phyloP scores from a whole-genome alignment of 2,797 vertebrate genomes.

The Melanotaenia trifasciata region DNA sequence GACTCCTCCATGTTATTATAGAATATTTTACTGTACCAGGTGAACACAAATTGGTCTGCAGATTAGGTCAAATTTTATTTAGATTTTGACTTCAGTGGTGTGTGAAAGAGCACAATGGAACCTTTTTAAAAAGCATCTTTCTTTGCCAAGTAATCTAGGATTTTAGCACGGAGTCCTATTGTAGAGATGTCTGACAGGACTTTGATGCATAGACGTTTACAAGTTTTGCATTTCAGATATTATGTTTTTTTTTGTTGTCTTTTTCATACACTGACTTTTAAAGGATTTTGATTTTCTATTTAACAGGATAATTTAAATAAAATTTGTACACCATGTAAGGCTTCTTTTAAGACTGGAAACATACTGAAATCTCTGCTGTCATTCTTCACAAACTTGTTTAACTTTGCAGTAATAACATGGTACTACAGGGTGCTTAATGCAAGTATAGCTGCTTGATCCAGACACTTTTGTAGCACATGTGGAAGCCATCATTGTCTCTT shows the following conservation, averaged over 20 bases:
- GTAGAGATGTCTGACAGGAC: no score
- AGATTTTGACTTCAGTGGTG: no score
- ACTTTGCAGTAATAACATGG: background rate
- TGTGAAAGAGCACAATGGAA: no score
- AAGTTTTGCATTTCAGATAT: background rate
- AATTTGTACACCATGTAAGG: background rate
- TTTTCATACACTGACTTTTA: background rate
- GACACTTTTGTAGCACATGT: background rate
- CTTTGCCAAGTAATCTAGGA: no score
- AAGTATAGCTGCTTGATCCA: background rate
- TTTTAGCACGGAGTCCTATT: no score
- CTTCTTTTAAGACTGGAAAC: background rate
- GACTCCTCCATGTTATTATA: constrained; percentile 5
- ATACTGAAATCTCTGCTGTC: background rate
- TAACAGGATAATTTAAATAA: background rate
- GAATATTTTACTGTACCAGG: background rate
- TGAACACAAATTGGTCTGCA: no score
- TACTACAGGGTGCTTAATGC: background rate
- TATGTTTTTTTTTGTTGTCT: background rate
- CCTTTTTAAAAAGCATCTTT: no score
- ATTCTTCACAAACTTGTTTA: background rate
- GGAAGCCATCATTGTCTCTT: background rate
- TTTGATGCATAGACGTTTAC: background rate
- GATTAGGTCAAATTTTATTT: no score
- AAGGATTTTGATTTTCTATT: background rate